Base-by-base conservation (phyloP, 1,140 invertebrate genomes). In the Megathymus violae region DNA sequence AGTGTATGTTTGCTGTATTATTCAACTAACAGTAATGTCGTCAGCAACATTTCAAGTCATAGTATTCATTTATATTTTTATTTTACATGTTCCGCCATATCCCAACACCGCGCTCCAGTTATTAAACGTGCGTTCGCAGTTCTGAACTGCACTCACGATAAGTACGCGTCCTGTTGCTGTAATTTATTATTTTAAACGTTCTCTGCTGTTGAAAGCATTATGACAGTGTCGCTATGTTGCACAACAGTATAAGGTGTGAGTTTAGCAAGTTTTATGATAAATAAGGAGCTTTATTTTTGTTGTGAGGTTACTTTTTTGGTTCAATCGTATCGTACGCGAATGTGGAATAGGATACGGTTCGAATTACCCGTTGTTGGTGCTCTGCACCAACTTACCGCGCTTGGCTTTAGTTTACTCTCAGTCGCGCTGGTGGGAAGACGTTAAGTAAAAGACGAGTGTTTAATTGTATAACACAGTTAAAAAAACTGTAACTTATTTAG, bases 111-210 rank as follows among this genome's bases (percentile, higher is more conserved):
- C 10, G 40, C 14, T 14, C 40, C 40, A 16, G 13, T n/a, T n/a
- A n/a, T 41, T 41, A 16, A 41, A 41, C 15, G 36, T 40, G 4
- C 7, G 16, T 41, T 41, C 40, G 11, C 27, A 7, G 14, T 15
- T 41, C 36, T 13, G 36, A 41, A 41, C 40, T 15, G 40, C 40
- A 15, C 40, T 41, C 38, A 15, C 13, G 38, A 41, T 41, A 41
- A 41, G 38, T 41, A 41, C 38, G 38, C 15, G 13, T 41, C 15
- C 13, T 15, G 40, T 41, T 41, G 13, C 40, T 15, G 40, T 41
- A 9, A 41, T 41, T 41, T 15, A 41, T 41, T 41, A 4, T 16
- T 41, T 41, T 41, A 14, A 16, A 7, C 40, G 14, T 4, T 41
- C 9, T 41, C 13, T 15, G 40, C n/a, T 9, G 40, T 15, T 41